phyloP scores from a whole-genome alignment of 2,113 vertebrate genomes.

The Hippocampus guttulatus region DNA sequence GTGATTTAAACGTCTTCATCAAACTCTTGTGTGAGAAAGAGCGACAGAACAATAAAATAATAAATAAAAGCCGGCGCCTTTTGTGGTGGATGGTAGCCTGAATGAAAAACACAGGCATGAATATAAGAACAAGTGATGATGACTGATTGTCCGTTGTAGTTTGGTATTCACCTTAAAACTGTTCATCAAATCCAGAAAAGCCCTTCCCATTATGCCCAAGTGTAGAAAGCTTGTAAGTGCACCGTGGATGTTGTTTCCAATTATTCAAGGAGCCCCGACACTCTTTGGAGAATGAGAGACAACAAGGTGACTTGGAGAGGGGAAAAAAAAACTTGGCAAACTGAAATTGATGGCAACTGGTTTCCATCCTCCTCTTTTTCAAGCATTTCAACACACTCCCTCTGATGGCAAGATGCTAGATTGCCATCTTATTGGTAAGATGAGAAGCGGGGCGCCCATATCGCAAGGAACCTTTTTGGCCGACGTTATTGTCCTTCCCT shows the following conservation, averaged over 20 bases:
- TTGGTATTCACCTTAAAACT: slow-evolving; percentile 43
- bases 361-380: slow-evolving; percentile 39
- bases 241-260: slow-evolving; percentile 36
- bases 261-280: slow-evolving; percentile 39
- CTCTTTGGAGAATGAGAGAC: slow-evolving; percentile 30
- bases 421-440: slow-evolving; percentile 65
- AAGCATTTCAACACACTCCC: slow-evolving; percentile 69
- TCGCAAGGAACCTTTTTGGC: slow-evolving; percentile 56
- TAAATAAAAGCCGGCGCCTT: slow-evolving; percentile 52
- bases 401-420: slow-evolving; percentile 53
- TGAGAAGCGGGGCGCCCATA: slow-evolving; percentile 34
- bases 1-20: slow-evolving; percentile 60
- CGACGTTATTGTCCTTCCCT: slow-evolving; percentile 65
- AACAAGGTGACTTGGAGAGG: slow-evolving; percentile 36
- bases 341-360: slow-evolving; percentile 58
- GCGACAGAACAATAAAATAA: slow-evolving; percentile 65
- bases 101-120: slow-evolving; percentile 58
- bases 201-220: slow-evolving; percentile 6
- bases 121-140: slow-evolving; percentile 62
- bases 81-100: slow-evolving; percentile 61
- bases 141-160: slow-evolving; percentile 52
- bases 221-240: slow-evolving; percentile 13
- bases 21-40: slow-evolving; percentile 44
- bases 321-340: slow-evolving; percentile 49
- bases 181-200: slow-evolving; percentile 47